Base-by-base conservation (phyloP, 1,140 invertebrate genomes). In the Daktulosphaira vitifoliae region DNA sequence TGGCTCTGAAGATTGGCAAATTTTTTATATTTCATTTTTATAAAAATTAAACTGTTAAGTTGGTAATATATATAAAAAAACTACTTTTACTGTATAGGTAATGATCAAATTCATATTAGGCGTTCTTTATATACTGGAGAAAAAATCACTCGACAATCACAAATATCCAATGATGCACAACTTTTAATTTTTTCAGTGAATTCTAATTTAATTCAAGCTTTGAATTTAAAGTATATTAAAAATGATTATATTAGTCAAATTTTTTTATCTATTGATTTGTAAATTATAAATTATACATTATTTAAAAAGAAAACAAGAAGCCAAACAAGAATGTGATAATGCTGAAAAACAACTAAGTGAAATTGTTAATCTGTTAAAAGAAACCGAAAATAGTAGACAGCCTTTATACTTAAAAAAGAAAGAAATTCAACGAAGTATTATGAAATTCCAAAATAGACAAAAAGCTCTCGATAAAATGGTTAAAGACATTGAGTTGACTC, bases 111-210 rank as follows among this genome's bases (percentile, higher is more conserved):
- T 0, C 13, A 4, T 22, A 33, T 48, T 23, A 62, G 11, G 20
- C 26, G 8, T 22, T 62, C 56, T 20, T 33, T 9, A 15, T 62
- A 62, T 33, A 46, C 56, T 15, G 25, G 42, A 18, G 56, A 62
- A 18, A 62, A 48, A 29, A 62, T 62, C 9, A 62, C 23, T 7
- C n/a, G 42, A 20, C 56, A 62, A 62, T 7, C 56, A 9, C 56
- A 46, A 48, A 62, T 62, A 44, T 59, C 54, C 22, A 62, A 33
- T 22, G 56, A 62, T 3, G 25, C 42, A 48, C 42, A 33, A 22
- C 26, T 62, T 62, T 62, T 62, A 16, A 5, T 62, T 20, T 62
- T 62, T 48, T 62, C 56, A 20, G 56, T 62, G 5, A 37, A 62
- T 1, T 46, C 39, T 11, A 29, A 48, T 62, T 62, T 62, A n/a